Percentiles rank a stretch among this genome's conserved stretches.
Conservation (phyloP, 2,888 invertebrate species). For the Periphyllus acericola region DNA sequence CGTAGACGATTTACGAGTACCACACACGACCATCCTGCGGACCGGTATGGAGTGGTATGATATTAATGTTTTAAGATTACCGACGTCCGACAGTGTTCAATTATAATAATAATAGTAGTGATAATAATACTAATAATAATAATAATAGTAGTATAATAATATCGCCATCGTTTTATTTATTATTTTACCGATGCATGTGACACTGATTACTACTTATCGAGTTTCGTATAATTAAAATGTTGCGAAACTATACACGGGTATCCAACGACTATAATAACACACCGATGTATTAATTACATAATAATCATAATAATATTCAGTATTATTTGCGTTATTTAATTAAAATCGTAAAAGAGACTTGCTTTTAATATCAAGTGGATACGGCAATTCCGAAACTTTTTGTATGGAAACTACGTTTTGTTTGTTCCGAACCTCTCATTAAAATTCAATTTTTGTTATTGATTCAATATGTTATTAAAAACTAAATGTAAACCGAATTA, state of each 20-base stretch:
- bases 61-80: neutral
- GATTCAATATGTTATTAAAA: constrained; percentile 1
- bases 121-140: too few species aligned
- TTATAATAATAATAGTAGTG: neutral
- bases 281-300: constrained; percentile 19
- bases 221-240: constrained; percentile 20
- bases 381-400: constrained; percentile 4
- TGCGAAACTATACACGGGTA: neutral
- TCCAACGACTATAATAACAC: neutral
- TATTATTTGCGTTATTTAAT: constrained; percentile 12
- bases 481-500: constrained; percentile 38
- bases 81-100: neutral
- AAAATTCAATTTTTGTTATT: constrained; percentile 32
- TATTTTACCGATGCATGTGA: constrained; percentile 1
- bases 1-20: neutral
- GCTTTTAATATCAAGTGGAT: constrained; percentile 9
- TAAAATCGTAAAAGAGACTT: constrained; percentile 1
- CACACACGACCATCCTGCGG: neutral
- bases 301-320: neutral
- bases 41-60: too few species aligned
- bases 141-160: neutral
- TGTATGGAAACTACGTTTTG: constrained; percentile 6
- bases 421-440: constrained; percentile 33
- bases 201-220: constrained; percentile 15
- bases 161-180: neutral